Evolutionary conservation across 64 coral and sea anemone species (phyloP).

Genomic region (Montipora foliosa): DNA sequence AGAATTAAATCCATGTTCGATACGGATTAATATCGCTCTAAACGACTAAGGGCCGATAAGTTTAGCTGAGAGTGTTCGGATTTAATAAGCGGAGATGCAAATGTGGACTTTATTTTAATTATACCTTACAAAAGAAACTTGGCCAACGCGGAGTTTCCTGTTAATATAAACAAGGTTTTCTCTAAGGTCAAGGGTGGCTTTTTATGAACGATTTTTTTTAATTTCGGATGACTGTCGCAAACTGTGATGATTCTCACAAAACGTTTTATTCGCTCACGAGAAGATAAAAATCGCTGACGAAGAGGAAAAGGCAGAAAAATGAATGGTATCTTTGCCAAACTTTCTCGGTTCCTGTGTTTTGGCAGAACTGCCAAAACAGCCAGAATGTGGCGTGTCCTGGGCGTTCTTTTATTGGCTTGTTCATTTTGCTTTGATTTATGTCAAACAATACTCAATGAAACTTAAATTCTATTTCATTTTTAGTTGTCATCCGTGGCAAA

Average conservation of each 20-base stretch:
- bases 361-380: conserved; percentile 23
- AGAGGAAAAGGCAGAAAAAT: background rate
- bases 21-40: background rate
- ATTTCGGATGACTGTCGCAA: background rate
- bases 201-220: background rate
- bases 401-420: conserved; percentile 18
- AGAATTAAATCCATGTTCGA: conserved; percentile 2
- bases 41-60: background rate
- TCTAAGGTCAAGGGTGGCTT: conserved; percentile 47
- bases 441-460: background rate
- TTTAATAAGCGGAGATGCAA: conserved; percentile 54
- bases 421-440: conserved; percentile 36
- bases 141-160: conserved; percentile 58
- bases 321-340: background rate
- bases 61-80: conserved; percentile 28
- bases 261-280: background rate
- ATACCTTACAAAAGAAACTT: conserved; percentile 44
- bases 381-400: background rate
- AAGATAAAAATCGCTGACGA: background rate
- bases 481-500: background rate
- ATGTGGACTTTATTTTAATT: conserved; percentile 47
- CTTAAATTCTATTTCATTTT: conserved; percentile 4
- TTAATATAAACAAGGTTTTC: conserved; percentile 44
- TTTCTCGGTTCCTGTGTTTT: conserved; percentile 13
- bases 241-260: background rate